Conservation (phyloP, 2,797 vertebrate genomes). For the Anguilla megastoma region DNA sequence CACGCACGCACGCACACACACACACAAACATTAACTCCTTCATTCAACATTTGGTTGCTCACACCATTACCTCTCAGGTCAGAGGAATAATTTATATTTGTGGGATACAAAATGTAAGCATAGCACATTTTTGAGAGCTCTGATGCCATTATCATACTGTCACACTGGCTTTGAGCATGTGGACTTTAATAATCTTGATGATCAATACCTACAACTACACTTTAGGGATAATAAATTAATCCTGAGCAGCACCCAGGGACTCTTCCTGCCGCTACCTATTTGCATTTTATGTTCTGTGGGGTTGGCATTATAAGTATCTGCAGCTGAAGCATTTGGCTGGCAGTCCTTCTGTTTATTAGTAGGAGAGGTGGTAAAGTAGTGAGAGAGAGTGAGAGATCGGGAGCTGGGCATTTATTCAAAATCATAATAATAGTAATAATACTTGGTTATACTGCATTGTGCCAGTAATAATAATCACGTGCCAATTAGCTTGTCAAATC, state of each 20-base stretch:
- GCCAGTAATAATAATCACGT: neutral
- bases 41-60: neutral
- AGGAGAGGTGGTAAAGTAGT: neutral
- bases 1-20: neutral
- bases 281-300: conserved; percentile 10
- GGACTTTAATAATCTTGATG: conserved; percentile 3
- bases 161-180: neutral
- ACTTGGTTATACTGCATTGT: neutral
- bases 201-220: conserved; percentile 4
- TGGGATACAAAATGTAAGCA: neutral
- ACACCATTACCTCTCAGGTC: neutral
- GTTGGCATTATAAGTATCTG: neutral
- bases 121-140: neutral
- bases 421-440: neutral
- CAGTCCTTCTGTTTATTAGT: neutral
- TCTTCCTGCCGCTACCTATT: neutral
- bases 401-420: neutral
- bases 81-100: neutral
- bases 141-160: neutral
- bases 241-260: neutral
- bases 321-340: neutral
- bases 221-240: conserved; percentile 1
- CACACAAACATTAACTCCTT: neutral
- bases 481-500: conserved; percentile 1
- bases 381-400: neutral